Evolutionary conservation across 1,140 invertebrate genomes (phyloP), one percentile per base, ranked within the genome.

Genomic region (Psilanteris sp.): DNA sequence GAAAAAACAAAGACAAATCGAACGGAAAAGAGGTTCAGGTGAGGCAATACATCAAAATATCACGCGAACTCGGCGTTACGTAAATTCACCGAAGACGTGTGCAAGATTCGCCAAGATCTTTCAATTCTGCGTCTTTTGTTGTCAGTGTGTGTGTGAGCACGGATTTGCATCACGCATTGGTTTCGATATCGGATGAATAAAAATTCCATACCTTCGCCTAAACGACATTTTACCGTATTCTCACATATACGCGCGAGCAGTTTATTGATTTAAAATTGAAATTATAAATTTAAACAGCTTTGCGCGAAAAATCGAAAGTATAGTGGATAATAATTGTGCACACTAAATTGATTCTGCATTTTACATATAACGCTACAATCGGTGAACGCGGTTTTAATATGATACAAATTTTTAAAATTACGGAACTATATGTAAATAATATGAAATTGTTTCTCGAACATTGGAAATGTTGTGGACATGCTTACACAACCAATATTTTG

Each of bases 231-330:
- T 59, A 36, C 36, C 36, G 52, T 41, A 37, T 43, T 52, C 66
- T 9, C 54, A 34, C 26, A 34, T 24, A 9, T 20, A 16, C 15
- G 1, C 29, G 37, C 36, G n/a, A n/a, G n/a, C 29, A 54, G 59
- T 68, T 52, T 61, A 70, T 70, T 61, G 66, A 61, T 61, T 61
- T 24, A 34, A 52, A 68, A 59, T 68, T 59, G 43, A 50, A 70
- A 70, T 61, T 52, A 61, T 52, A 3, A 32, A 59, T 16, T 44
- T 22, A 22, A 37, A 39, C 18, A 11, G 57, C 15, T 20, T 41
- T 9, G n/a, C n/a, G 15, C n/a, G n/a, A n/a, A n/a, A n/a, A n/a
- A n/a, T n/a, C n/a, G n/a, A n/a, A n/a, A n/a, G n/a, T n/a, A n/a
- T n/a, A n/a, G n/a, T n/a, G n/a, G n/a, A n/a, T n/a, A n/a, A n/a